These are phyloP conservation scores for Drosophila niveifrons DNA, from an alignment of 2,888 invertebrate species.

Conservation along the genomic window DNA sequence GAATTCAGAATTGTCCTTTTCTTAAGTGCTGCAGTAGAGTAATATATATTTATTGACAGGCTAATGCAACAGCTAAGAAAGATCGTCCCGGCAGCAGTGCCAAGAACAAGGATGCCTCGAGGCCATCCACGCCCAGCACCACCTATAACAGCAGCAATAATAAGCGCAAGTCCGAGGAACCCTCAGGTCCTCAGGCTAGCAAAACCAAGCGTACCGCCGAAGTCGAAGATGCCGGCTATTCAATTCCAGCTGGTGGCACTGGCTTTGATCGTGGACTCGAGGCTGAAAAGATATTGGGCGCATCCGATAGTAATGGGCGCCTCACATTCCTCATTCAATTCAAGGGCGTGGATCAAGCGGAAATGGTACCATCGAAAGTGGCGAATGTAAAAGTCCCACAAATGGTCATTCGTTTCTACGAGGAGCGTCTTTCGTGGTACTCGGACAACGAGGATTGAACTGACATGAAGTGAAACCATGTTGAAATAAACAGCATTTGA, in stretches of 20 bases:
- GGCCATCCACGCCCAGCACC: slow-evolving; percentile 37
- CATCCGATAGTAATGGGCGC: slow-evolving; percentile 90
- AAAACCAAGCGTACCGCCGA: slow-evolving; percentile 83
- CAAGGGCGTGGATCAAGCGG: slow-evolving; percentile 97
- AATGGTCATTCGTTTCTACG: slow-evolving; percentile 97
- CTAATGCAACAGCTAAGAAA: slow-evolving; percentile 45
- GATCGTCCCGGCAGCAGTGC: slow-evolving; percentile 56
- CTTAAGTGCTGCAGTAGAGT: not conserved
- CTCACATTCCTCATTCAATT: slow-evolving; percentile 97
- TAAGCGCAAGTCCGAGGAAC: slow-evolving; percentile 81
- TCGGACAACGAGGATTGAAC: slow-evolving; percentile 87
- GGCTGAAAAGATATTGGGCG: slow-evolving; percentile 95
- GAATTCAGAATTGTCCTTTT: slow-evolving; percentile 10
- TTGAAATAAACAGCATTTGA: no score
- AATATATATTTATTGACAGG: slow-evolving; percentile 34
- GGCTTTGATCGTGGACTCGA: slow-evolving; percentile 93
- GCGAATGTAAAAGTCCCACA: slow-evolving; percentile 97
- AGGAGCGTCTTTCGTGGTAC: slow-evolving; percentile 98
- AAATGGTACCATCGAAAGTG: slow-evolving; percentile 95
- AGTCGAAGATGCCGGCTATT: no score
- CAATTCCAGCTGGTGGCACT: slow-evolving; percentile 83
- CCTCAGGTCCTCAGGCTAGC: slow-evolving; percentile 27
- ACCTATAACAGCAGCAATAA: slow-evolving; percentile 27
- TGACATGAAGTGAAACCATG: no score
- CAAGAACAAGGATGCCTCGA: slow-evolving; percentile 65